A percentile compares a stretch with the other conserved stretches of the same genome.
Conservation (phyloP, 1,140 invertebrate species). For the Drosophila sechellia region DNA sequence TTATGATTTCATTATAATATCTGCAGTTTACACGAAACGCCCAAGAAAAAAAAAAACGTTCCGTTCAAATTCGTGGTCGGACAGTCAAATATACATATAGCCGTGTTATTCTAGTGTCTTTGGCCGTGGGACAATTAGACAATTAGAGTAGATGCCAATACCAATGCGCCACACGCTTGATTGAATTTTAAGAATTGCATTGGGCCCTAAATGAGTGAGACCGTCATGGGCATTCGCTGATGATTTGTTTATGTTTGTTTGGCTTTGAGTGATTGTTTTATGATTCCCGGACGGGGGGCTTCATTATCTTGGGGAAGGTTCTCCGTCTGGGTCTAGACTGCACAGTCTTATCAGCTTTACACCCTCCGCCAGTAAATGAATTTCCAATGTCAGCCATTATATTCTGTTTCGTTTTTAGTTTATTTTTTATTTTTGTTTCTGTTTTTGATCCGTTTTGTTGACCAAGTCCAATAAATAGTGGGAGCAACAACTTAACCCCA, state of each 20-base stretch:
- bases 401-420: constrained; percentile 1
- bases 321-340: neutral
- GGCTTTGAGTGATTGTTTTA: constrained; percentile 24
- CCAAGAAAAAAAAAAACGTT: constrained; percentile 38
- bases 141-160: constrained; percentile 27
- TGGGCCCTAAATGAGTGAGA: constrained; percentile 44
- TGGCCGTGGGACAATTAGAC: neutral
- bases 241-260: constrained; percentile 48
- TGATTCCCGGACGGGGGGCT: constrained; percentile 10
- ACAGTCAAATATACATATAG: constrained; percentile 51
- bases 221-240: constrained; percentile 39
- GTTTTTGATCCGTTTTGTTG: constrained; percentile 11
- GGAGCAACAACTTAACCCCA: constrained; percentile 56
- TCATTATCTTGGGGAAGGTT: constrained; percentile 12
- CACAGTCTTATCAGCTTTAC: neutral
- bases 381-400: constrained; percentile 1
- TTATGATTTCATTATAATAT: constrained; percentile 44
- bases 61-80: constrained; percentile 42
- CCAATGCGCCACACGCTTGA: constrained; percentile 8
- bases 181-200: constrained; percentile 28
- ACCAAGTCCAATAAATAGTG: constrained; percentile 12
- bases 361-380: constrained; percentile 2
- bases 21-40: constrained; percentile 44
- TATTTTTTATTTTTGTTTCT: neutral
- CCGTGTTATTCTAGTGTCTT: too few species aligned